Conservation (phyloP, 2,113 vertebrate genomes). For the Microcebus ravelobensis region DNA sequence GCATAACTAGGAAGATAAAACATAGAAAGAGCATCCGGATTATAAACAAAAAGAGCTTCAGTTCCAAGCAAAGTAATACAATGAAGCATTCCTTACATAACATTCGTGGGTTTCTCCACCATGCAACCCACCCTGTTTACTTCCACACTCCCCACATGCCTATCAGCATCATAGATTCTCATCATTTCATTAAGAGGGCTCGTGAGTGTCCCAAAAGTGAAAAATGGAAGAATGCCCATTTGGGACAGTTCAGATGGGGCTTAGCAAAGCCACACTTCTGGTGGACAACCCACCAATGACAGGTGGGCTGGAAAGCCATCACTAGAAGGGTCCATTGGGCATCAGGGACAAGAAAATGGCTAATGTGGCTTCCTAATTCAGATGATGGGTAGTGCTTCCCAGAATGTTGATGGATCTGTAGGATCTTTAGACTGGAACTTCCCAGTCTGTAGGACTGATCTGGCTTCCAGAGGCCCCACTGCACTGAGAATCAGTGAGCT, state of each 20-base stretch:
- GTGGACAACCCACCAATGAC: neutral
- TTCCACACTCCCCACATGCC: neutral
- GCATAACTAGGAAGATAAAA: neutral
- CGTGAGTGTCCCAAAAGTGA: neutral
- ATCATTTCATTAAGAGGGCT: neutral
- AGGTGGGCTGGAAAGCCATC: neutral
- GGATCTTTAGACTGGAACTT: too few relatives aligned
- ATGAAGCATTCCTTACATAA: neutral
- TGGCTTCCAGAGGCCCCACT: neutral
- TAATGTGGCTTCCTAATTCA: neutral
- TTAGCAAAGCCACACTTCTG: neutral
- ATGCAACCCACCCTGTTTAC: neutral
- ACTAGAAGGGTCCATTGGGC: neutral
- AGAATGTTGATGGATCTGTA: neutral
- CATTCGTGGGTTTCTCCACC: neutral
- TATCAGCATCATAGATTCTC: neutral
- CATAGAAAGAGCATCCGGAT: neutral
- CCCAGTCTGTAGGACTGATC: neutral
- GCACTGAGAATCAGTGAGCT: neutral
- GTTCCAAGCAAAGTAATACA: neutral
- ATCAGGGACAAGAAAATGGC: neutral
- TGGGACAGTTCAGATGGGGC: neutral
- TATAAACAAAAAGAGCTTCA: neutral
- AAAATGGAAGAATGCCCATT: neutral
- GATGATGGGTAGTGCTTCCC: neutral